These are phyloP conservation scores for Drosophila pseudoobscura DNA, from an alignment of 1,140 invertebrate genomes.

Conservation along the genomic window DNA sequence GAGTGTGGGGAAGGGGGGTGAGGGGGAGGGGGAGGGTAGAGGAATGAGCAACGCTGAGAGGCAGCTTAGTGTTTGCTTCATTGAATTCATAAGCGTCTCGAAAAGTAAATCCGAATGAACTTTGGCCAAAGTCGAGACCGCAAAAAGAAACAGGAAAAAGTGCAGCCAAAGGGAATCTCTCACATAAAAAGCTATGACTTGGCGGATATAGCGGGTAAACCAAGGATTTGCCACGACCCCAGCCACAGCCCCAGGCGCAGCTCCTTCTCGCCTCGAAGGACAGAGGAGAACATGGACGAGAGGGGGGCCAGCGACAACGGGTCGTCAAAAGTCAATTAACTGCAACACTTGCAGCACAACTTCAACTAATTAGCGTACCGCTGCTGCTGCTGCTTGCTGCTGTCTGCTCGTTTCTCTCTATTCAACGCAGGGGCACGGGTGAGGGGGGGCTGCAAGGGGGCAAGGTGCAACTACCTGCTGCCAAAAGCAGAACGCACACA, in stretches of 20 bases:
- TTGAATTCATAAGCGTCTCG: constrained; percentile 71
- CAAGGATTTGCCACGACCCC: constrained; percentile 25
- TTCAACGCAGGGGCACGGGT: too few species aligned
- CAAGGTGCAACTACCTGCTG: too few species aligned
- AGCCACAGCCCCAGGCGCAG: too few species aligned
- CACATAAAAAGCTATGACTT: constrained; percentile 39
- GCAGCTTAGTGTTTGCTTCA: constrained; percentile 70
- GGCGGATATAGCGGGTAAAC: constrained; percentile 27
- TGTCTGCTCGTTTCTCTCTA: constrained; percentile 19
- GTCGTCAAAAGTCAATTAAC: constrained; percentile 79
- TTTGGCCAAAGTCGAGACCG: constrained; percentile 34
- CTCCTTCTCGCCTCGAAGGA: constrained; percentile 1
- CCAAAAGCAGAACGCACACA: constrained; percentile 12
- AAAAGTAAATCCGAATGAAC: constrained; percentile 56
- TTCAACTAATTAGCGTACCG: constrained; percentile 73
- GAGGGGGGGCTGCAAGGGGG: too few species aligned
- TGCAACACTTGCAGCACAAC: constrained; percentile 72
- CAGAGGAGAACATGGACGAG: neutral
- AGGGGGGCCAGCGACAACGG: constrained; percentile 16
- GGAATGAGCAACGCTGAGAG: constrained; percentile 33
- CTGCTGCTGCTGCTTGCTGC: constrained; percentile 60
- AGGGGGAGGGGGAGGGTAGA: constrained; percentile 19
- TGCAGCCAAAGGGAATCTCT: constrained; percentile 27
- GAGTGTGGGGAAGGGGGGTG: too few species aligned
- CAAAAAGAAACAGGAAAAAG: constrained; percentile 13